Evolutionary conservation across 2,797 vertebrate genomes (phyloP).

Genomic region (Ceryle rudis): DNA sequence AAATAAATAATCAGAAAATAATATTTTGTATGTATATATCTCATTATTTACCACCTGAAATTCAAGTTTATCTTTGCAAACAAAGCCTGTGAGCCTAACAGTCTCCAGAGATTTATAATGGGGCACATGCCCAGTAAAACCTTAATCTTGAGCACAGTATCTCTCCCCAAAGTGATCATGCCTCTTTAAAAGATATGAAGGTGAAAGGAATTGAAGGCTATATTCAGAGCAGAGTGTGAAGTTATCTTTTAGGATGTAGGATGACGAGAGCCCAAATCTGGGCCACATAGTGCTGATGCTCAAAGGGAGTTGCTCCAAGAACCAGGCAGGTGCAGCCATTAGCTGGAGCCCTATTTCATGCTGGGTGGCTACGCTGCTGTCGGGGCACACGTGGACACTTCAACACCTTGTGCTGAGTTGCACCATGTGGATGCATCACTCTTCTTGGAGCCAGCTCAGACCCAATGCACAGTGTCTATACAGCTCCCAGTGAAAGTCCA

Average conservation of each 20-base stretch:
- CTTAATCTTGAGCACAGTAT: background rate
- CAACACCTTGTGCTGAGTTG: background rate
- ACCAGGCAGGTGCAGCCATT: accelerated
- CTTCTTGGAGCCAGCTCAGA: background rate
- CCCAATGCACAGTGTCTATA: background rate
- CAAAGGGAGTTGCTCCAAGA: background rate
- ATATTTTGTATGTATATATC: background rate
- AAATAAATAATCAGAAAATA: background rate
- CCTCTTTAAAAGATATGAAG: background rate
- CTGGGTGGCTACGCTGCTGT: accelerated
- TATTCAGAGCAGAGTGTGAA: background rate
- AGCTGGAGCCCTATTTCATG: accelerated
- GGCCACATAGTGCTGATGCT: background rate
- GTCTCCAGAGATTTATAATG: background rate
- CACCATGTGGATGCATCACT: background rate
- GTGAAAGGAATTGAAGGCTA: background rate
- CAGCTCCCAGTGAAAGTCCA: accelerated
- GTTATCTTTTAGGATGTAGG: background rate
- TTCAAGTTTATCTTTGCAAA: slow-evolving; percentile 9
- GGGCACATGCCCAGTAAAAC: background rate
- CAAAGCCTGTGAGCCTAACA: background rate
- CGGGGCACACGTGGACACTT: accelerated
- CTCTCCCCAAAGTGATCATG: background rate
- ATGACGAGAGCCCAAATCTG: background rate
- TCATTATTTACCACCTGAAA: slow-evolving; percentile 30